These are phyloP conservation scores for Atta texana DNA, from an alignment of 1,140 invertebrate species.

Conservation along the genomic window DNA sequence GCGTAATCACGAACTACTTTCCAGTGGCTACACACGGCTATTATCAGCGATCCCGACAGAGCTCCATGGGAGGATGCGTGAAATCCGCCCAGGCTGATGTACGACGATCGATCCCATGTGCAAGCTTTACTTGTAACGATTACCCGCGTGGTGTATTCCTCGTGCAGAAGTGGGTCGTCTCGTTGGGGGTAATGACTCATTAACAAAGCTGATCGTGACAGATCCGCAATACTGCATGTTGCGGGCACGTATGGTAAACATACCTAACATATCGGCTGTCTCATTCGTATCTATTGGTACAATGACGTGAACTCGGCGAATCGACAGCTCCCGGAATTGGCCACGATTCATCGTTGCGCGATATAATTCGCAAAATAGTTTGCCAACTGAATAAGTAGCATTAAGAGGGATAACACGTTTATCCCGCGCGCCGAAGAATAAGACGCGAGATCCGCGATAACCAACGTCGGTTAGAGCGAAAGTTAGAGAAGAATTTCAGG, in stretches of 20 bases:
- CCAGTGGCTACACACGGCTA: slow-evolving; percentile 61
- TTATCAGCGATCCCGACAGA: slow-evolving; percentile 57
- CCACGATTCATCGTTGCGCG: slow-evolving; percentile 10
- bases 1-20: slow-evolving; percentile 54
- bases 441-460: slow-evolving; percentile 39
- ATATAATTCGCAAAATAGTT: slow-evolving; percentile 54
- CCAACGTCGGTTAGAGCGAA: slow-evolving; percentile 36
- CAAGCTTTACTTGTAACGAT: slow-evolving; percentile 65
- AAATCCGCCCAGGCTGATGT: slow-evolving; percentile 52
- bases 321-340: slow-evolving; percentile 8
- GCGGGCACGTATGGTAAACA: slow-evolving; percentile 35
- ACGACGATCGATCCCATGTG: slow-evolving; percentile 60
- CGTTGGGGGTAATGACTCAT: slow-evolving; percentile 73
- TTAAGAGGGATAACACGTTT: slow-evolving; percentile 38
- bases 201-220: slow-evolving; percentile 74
- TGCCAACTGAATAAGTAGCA: slow-evolving; percentile 40
- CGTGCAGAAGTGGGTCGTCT: slow-evolving; percentile 64
- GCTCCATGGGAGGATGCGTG: slow-evolving; percentile 44
- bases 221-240: slow-evolving; percentile 65
- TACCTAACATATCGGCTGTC: slow-evolving; percentile 20
- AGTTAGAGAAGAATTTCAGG: slow-evolving; percentile 57
- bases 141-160: background rate
- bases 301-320: background rate
- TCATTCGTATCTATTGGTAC: slow-evolving; percentile 34
- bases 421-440: slow-evolving; percentile 21